These are phyloP conservation scores for Aplodontia rufa DNA, from an alignment of 2,113 vertebrate species.

Conservation along the genomic window DNA sequence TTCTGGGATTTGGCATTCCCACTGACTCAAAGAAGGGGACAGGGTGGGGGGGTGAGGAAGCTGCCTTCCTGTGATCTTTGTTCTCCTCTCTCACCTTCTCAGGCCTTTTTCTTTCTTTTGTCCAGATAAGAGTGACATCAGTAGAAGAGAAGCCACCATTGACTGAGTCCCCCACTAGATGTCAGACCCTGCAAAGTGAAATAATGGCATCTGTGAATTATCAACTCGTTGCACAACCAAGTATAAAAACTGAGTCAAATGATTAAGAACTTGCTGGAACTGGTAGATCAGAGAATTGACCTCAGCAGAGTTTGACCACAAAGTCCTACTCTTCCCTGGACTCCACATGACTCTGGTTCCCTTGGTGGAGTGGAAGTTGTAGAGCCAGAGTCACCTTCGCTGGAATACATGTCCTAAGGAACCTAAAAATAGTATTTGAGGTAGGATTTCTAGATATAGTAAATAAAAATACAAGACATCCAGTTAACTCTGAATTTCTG, in stretches of 20 bases:
- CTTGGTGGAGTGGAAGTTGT: neutral
- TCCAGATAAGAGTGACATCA: neutral
- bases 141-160: neutral
- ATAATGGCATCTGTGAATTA: neutral
- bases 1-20: neutral
- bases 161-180: neutral
- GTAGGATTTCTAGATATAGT: neutral
- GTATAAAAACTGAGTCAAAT: neutral
- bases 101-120: neutral
- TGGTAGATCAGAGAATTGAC: neutral
- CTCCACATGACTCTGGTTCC: neutral
- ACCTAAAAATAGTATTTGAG: neutral
- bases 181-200: neutral
- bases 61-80: neutral
- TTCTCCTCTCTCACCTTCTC: neutral
- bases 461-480: neutral
- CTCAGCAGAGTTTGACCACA: neutral
- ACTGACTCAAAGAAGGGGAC: neutral
- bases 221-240: neutral
- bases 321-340: neutral
- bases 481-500: conserved; percentile 34
- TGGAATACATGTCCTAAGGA: neutral
- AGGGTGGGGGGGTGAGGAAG: neutral
- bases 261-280: neutral
- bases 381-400: neutral